Conservation (phyloP, 1,140 invertebrate genomes). For the Tyrophagus putrescentiae region DNA sequence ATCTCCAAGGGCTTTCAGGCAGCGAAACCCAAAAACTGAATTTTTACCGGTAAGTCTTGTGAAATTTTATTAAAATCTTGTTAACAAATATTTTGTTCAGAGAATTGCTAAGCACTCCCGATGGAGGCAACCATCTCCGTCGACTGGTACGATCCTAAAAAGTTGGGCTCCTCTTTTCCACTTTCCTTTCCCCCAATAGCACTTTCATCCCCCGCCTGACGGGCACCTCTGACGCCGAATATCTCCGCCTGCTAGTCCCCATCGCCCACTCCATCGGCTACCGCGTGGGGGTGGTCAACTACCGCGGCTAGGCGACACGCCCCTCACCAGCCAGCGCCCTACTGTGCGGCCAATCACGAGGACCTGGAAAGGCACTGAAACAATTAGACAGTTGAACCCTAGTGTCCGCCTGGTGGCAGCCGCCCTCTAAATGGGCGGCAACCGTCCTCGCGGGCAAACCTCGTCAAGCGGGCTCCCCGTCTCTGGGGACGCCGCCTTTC, state of each 20-base stretch:
- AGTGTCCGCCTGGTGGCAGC: conserved; percentile 51
- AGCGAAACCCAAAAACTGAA: conserved; percentile 38
- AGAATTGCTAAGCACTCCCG: conserved; percentile 54
- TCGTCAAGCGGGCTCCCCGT: conserved; percentile 45
- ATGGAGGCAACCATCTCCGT: conserved; percentile 67
- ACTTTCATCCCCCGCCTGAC: conserved; percentile 61
- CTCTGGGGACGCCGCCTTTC: conserved; percentile 51
- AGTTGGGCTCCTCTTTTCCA: conserved; percentile 22
- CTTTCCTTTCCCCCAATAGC: conserved; percentile 50
- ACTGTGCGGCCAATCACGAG: conserved; percentile 63
- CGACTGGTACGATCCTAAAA: conserved; percentile 46
- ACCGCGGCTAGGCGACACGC: conserved; percentile 22
- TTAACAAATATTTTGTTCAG: conserved; percentile 35
- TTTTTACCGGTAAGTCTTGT: conserved; percentile 41
- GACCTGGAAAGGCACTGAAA: conserved; percentile 56
- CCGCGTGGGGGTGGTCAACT: conserved; percentile 30
- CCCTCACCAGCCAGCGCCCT: conserved; percentile 54
- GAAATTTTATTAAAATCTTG: background rate
- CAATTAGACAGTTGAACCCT: conserved; percentile 46
- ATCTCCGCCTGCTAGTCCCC: conserved; percentile 55
- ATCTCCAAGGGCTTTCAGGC: conserved; percentile 52
- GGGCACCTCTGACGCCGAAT: conserved; percentile 58
- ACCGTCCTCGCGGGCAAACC: conserved; percentile 61
- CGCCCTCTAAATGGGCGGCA: conserved; percentile 64
- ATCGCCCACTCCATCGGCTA: conserved; percentile 47